Conservation (phyloP, 2,113 vertebrate species). For the Notarius lentiginosus region DNA sequence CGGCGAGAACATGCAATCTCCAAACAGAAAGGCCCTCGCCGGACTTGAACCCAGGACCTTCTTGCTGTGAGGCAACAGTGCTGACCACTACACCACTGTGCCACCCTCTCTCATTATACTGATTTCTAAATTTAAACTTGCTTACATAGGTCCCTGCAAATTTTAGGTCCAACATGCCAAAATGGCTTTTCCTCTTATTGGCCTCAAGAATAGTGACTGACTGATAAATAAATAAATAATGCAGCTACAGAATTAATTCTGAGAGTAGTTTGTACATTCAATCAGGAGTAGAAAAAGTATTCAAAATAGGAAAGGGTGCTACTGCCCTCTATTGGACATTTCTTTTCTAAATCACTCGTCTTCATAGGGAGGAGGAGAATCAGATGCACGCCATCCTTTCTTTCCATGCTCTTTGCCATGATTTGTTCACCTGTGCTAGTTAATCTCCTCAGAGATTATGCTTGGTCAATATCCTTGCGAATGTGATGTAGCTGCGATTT, state of each 20-base stretch:
- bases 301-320: not conserved
- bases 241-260: not conserved
- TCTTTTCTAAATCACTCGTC: not conserved
- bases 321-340: slow-evolving; percentile 42
- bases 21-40: too few species aligned
- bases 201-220: not conserved
- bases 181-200: not conserved
- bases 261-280: not conserved
- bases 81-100: too few species aligned
- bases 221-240: not conserved
- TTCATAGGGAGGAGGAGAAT: not conserved
- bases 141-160: not conserved
- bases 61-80: too few species aligned
- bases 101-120: not conserved
- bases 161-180: not conserved
- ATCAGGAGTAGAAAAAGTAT: not conserved
- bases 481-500: not conserved
- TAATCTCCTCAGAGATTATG: not conserved
- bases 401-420: not conserved
- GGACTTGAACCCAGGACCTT: too few species aligned
- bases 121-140: not conserved
- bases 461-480: not conserved
- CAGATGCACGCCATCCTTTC: too few species aligned
- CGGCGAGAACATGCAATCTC: too few species aligned
- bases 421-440: not conserved